phyloP scores from a whole-genome alignment of 2,113 vertebrate genomes.

The Promerops cafer region DNA sequence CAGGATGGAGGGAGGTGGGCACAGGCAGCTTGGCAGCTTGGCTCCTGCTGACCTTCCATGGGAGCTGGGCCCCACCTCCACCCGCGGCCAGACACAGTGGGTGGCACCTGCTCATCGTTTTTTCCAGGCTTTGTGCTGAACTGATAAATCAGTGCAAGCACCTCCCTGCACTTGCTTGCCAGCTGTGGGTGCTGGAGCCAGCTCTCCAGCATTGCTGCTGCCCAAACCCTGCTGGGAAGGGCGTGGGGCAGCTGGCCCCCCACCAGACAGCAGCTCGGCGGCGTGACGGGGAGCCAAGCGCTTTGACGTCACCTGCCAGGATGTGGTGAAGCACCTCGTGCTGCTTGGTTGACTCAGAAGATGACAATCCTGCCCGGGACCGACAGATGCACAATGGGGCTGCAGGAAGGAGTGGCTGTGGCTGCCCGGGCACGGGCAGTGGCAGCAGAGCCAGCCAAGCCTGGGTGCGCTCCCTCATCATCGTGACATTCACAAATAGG shows the following conservation, averaged over 20 bases:
- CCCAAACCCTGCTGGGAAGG: background rate
- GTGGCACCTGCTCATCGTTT: background rate
- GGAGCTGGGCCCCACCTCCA: background rate
- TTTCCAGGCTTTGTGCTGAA: background rate
- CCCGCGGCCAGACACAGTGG: accelerated
- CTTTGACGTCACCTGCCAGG: slow-evolving; percentile 11
- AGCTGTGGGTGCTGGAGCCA: background rate
- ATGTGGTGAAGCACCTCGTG: slow-evolving; percentile 5
- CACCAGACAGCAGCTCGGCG: accelerated
- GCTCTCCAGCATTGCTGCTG: background rate
- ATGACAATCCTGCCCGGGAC: background rate
- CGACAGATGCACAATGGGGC: background rate
- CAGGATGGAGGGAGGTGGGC: background rate
- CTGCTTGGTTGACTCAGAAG: slow-evolving; percentile 19
- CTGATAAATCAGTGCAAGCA: background rate
- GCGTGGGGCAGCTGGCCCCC: background rate
- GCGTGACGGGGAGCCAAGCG: accelerated
- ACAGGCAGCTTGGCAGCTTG: background rate
- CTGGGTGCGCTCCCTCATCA: background rate
- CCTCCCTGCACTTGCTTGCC: background rate
- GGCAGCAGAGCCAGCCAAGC: background rate
- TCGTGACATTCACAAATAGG: background rate
- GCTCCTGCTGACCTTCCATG: accelerated
- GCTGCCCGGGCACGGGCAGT: accelerated
- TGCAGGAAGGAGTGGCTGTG: background rate